Conservation (phyloP, 2,797 vertebrate genomes). For the Mastacembelus armatus region DNA sequence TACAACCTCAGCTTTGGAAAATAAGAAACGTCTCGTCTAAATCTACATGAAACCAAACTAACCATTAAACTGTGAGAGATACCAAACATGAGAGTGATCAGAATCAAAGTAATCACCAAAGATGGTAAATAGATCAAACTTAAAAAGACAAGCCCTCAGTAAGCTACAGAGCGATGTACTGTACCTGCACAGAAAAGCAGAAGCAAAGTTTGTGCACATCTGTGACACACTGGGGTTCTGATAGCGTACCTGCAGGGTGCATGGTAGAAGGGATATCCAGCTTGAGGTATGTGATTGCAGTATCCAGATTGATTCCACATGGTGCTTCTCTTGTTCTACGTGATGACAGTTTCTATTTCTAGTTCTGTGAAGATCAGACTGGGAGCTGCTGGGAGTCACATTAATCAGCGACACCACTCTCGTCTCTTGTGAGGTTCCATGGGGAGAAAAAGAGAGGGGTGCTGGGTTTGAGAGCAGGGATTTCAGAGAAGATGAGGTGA, state of each 20-base stretch:
- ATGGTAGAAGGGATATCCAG: slow-evolving; percentile 82
- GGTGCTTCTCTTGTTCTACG: slow-evolving; percentile 64
- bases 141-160: background rate
- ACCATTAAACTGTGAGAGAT: background rate
- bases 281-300: slow-evolving; percentile 83
- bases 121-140: background rate
- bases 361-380: slow-evolving; percentile 46
- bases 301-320: slow-evolving; percentile 88
- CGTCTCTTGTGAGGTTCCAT: slow-evolving; percentile 57
- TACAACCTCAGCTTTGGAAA: slow-evolving; percentile 14
- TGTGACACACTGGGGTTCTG: background rate
- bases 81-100: background rate
- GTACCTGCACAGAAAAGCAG: background rate
- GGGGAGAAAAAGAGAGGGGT: slow-evolving; percentile 12
- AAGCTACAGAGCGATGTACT: background rate
- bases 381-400: slow-evolving; percentile 45
- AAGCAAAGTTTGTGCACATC: background rate
- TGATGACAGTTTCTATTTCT: slow-evolving; percentile 56
- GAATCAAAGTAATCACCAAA: background rate
- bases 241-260: slow-evolving; percentile 79
- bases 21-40: background rate
- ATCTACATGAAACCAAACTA: background rate
- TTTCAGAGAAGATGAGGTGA: slow-evolving; percentile 29
- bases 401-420: slow-evolving; percentile 60
- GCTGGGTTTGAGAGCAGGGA: slow-evolving; percentile 12